Evolutionary conservation across 2,113 vertebrate species (phyloP).

Genomic region (Choloepus hoffmanni): DNA sequence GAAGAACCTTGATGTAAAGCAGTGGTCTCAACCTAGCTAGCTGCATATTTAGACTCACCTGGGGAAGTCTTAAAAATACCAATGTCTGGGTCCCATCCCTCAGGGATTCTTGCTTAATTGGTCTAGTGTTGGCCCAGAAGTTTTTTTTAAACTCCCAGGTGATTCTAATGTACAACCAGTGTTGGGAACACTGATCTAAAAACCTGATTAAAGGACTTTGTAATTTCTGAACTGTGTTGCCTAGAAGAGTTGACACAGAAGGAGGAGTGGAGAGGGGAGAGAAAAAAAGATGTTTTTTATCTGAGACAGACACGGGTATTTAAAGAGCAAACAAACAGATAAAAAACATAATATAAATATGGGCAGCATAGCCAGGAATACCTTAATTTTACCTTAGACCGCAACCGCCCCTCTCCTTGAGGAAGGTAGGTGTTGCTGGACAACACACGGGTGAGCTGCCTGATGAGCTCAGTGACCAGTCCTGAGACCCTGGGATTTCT

Average conservation of each 20-base stretch:
- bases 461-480: too few relatives aligned
- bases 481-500: too few relatives aligned
- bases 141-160: conserved; percentile 42
- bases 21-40: background rate
- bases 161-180: background rate
- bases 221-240: conserved; percentile 37
- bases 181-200: conserved; percentile 57
- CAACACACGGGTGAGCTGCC: too few relatives aligned
- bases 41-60: background rate
- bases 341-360: background rate
- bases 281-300: background rate
- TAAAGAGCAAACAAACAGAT: background rate
- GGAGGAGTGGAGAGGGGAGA: background rate
- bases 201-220: conserved; percentile 63
- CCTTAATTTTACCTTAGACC: background rate
- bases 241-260: conserved; percentile 3
- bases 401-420: background rate
- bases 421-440: background rate
- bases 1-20: background rate
- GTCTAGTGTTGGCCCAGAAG: background rate
- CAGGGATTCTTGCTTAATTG: conserved; percentile 51
- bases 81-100: background rate
- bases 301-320: background rate
- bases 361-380: background rate
- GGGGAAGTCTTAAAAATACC: background rate